A percentile compares a stretch with the other conserved stretches of the same genome.
Evolutionary conservation across 2,888 invertebrate species (phyloP).

Genomic region (Philopedon plagiatum): DNA sequence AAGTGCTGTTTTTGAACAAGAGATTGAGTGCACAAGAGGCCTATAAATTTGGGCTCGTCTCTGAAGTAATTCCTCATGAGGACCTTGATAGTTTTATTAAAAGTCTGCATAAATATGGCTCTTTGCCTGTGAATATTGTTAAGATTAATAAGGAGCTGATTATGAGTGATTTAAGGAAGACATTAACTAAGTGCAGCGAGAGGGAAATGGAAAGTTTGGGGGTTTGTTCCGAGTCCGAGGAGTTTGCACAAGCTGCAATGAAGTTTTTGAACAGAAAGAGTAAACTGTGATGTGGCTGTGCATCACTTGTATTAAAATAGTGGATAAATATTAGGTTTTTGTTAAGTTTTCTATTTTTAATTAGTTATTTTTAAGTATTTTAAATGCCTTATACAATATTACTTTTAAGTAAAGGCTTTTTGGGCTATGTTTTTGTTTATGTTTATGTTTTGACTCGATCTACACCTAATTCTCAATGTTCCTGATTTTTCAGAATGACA

Average conservation of each 20-base stretch:
- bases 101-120: conserved; percentile 75
- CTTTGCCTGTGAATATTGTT: conserved; percentile 74
- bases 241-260: conserved; percentile 76
- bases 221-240: conserved; percentile 77
- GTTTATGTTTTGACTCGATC: no score
- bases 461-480: no score
- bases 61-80: conserved; percentile 80
- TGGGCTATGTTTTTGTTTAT: no score
- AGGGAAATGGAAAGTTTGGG: conserved; percentile 78
- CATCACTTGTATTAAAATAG: no score
- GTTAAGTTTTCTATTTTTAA: no score
- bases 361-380: no score
- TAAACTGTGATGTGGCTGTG: conserved; percentile 62
- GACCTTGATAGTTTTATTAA: conserved; percentile 71
- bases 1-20: conserved; percentile 74
- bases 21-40: conserved; percentile 88
- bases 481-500: no score
- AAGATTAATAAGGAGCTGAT: conserved; percentile 80
- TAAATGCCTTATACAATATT: no score
- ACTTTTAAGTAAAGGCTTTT: no score
- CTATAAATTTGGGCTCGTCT: conserved; percentile 81
- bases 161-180: conserved; percentile 73
- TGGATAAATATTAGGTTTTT: no score
- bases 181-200: conserved; percentile 77
- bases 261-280: conserved; percentile 69